Evolutionary conservation across 53 echinoderm and acorn worm species (phyloP), one percentile per base, ranked within the genome.

Genomic region (Glandiceps talaboti): DNA sequence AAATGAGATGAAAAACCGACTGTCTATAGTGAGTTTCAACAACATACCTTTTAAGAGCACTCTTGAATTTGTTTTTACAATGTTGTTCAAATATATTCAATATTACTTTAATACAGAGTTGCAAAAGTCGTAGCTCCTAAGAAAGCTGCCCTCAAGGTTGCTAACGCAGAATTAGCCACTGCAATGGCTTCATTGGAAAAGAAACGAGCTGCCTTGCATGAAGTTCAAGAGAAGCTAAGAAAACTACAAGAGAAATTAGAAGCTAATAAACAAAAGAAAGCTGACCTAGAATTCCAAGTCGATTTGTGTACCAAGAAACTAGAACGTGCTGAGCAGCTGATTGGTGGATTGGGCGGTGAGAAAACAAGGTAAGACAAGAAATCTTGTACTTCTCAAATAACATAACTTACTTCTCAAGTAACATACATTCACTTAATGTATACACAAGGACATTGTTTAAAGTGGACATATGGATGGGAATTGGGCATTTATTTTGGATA

Each of bases 101-200:
- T 31, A 72, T 0, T 12, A 25, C 28, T 12, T 0, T 76, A 30
- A 1, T 1, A 28, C 28, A 97, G 99, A 80, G 99, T 99, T 33
- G 99, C 99, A 32, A 99, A 99, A 79, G 90, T 99, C n/a, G 93
- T 99, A 0, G 99, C 99, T 0, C 99, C 99, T 76, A 99, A 99
- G 99, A 89, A 99, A 76, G 73, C 76, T 80, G 89, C 91, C 20
- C 82, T 99, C 25, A 87, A 87, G 28, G 89, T 82, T 28, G 99
- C 99, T 30, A 93, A 99, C 80, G 93, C 76, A 0, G 99, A 99
- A 80, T 86, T 99, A 76, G 85, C 83, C 74, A 86, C 92, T 0
- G 99, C 99, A 85, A 99, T 94, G 99, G 85, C 28, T 12, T 80
- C 87, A 14, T 77, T 99, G 79, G 90, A 92, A 79, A 94, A 93